Evolutionary conservation across 2,113 vertebrate genomes (phyloP), one percentile per base, ranked within the genome.

Genomic region (Columba janthina): DNA sequence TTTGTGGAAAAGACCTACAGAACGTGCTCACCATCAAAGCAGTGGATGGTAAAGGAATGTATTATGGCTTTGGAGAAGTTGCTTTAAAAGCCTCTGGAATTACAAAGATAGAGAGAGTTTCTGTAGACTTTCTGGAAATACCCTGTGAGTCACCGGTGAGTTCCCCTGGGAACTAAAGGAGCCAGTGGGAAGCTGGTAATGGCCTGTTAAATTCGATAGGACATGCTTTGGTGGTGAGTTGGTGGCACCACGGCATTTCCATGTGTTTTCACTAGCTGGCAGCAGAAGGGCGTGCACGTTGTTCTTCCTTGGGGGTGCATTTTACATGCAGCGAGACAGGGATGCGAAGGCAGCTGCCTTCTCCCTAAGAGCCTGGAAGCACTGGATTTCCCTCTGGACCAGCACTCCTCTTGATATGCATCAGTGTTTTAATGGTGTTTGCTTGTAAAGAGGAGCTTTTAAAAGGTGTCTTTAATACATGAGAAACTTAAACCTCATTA

Each of bases 61-160:
- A 2, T 34, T 32, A 58, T 58, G 46, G 15, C 62, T 94, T 92
- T 78, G 76, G 60, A 88, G 48, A 74, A 93, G 64, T 54, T 80
- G 29, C 25, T 67, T 90, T 57, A 56, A 80, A 94, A 93, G 69
- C 85, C 60, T 74, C 32, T 64, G 71, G 75, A 95, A 94, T 83
- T 85, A 79, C 42, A 91, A 70, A 90, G 67, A 51, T 9, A 1
- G 56, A 90, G 34, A 51, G 8, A 74, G 57, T 84, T 96, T 85
- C 82, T 46, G 8, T 5, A 67, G 58, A 36, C 71, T 86, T 74
- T 72, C 61, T 95, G 85, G 90, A 93, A 91, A 83, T 85, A 58
- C 46, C 73, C 70, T 87, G 36, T 64, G 60, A 84, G 65, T 90
- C 85, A 42, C 38, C 85, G 64, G 64, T 53, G 38, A n/a, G 28